phyloP scores from a whole-genome alignment of 2,113 vertebrate genomes.

The Pagrus major region DNA sequence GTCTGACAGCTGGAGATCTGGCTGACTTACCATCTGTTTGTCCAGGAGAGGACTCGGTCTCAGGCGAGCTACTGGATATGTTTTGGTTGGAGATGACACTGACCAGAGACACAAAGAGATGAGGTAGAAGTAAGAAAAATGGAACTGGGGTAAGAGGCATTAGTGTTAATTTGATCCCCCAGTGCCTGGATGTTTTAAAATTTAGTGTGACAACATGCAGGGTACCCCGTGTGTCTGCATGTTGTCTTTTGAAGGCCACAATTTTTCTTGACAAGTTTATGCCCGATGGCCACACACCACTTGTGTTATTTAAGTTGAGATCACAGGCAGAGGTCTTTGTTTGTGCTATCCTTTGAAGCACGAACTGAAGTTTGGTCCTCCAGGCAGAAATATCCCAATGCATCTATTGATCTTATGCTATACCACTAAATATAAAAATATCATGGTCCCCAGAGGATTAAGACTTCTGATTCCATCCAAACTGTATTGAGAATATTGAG shows the following conservation, averaged over 20 bases:
- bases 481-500: too few species aligned
- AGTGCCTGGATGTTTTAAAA: constrained; percentile 16
- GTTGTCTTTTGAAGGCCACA: constrained; percentile 42
- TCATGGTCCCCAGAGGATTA: background rate
- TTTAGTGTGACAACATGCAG: constrained; percentile 10
- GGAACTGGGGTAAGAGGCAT: constrained; percentile 24
- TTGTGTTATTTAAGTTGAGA: constrained; percentile 42
- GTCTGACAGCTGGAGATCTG: constrained; percentile 61
- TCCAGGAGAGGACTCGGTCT: constrained; percentile 32
- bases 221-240: constrained; percentile 24
- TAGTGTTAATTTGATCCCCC: constrained; percentile 39
- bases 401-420: background rate
- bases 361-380: background rate
- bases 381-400: background rate
- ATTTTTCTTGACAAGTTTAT: constrained; percentile 45
- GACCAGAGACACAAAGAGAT: constrained; percentile 46
- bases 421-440: background rate
- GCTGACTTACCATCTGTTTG: constrained; percentile 58
- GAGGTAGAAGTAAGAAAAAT: constrained; percentile 19
- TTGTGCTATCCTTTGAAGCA: constrained; percentile 9
- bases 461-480: background rate
- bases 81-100: constrained; percentile 62
- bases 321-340: constrained; percentile 30
- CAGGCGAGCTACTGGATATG: constrained; percentile 50
- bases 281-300: constrained; percentile 29